Percentiles rank a stretch among this genome's conserved stretches.
Evolutionary conservation across 2,888 invertebrate genomes (phyloP).

Genomic region (Sinodicranocentrus sp.): DNA sequence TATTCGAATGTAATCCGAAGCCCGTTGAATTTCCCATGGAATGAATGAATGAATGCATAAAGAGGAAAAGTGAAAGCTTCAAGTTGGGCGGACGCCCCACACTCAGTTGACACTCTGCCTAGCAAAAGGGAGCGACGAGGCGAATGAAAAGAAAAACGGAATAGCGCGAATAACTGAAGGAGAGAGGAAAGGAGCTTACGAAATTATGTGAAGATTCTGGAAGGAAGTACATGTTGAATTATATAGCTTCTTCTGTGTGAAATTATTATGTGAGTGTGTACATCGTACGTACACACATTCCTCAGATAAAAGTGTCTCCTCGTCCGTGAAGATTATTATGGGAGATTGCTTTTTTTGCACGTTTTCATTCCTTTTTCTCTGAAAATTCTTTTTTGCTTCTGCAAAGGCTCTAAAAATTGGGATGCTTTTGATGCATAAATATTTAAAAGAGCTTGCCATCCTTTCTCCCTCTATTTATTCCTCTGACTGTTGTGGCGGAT

Average conservation of each 20-base stretch:
- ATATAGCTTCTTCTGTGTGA: neutral
- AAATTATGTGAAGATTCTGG: conserved; percentile 15
- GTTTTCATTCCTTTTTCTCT: too few species aligned
- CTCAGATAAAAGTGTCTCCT: conserved; percentile 27
- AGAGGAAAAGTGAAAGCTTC: neutral
- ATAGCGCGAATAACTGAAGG: neutral
- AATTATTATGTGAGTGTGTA: neutral
- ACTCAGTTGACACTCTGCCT: conserved; percentile 19
- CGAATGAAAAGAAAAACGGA: conserved; percentile 26
- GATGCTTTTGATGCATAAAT: conserved; percentile 43
- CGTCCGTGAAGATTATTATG: conserved; percentile 53
- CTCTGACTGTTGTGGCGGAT: neutral
- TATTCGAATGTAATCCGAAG: conserved; percentile 58
- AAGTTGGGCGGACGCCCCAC: conserved; percentile 2
- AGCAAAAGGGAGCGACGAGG: conserved; percentile 21
- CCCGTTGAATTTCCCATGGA: conserved; percentile 34
- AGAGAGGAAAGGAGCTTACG: conserved; percentile 6
- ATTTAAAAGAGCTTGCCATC: too few species aligned
- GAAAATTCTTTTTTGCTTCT: too few species aligned
- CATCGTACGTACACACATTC: neutral
- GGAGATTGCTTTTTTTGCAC: conserved; percentile 39
- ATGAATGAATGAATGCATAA: conserved; percentile 35
- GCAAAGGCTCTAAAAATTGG: conserved; percentile 16
- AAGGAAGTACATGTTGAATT: conserved; percentile 29
- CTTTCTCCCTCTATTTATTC: neutral